These are phyloP conservation scores for Clivina fossor DNA, from an alignment of 2,888 invertebrate genomes.

Conservation along the genomic window DNA sequence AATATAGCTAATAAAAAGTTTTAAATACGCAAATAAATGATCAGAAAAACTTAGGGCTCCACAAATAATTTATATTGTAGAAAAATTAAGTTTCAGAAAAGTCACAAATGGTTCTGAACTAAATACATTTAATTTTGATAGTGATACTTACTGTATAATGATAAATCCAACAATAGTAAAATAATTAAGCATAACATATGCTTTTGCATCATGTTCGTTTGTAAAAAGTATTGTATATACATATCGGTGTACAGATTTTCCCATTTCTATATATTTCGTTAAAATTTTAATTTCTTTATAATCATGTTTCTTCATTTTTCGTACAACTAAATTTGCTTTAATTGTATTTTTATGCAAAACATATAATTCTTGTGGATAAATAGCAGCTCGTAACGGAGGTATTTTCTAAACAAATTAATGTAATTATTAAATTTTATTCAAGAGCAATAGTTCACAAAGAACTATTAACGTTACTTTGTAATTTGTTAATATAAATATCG, in stretches of 20 bases:
- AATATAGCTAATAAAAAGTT: no score
- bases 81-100: not conserved
- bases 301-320: not conserved
- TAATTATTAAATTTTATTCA: no score
- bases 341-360: conserved; percentile 51
- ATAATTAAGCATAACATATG: conserved; percentile 16
- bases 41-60: no score
- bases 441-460: no score
- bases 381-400: conserved; percentile 47
- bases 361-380: conserved; percentile 54
- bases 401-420: conserved; percentile 46
- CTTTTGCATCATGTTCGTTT: conserved; percentile 3
- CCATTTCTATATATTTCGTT: conserved; percentile 2
- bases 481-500: no score
- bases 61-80: no score
- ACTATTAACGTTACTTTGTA: no score
- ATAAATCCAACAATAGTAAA: conserved; percentile 17
- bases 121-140: not conserved
- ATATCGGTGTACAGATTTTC: not conserved
- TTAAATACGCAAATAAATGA: no score
- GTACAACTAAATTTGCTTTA: conserved; percentile 31
- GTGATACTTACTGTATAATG: conserved; percentile 12
- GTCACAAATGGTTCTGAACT: not conserved
- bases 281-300: conserved; percentile 2
- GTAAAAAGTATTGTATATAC: not conserved